A percentile compares a stretch with the other conserved stretches of the same genome.
Conservation (phyloP, 1,140 invertebrate species). For the Sitophilus oryzae region DNA sequence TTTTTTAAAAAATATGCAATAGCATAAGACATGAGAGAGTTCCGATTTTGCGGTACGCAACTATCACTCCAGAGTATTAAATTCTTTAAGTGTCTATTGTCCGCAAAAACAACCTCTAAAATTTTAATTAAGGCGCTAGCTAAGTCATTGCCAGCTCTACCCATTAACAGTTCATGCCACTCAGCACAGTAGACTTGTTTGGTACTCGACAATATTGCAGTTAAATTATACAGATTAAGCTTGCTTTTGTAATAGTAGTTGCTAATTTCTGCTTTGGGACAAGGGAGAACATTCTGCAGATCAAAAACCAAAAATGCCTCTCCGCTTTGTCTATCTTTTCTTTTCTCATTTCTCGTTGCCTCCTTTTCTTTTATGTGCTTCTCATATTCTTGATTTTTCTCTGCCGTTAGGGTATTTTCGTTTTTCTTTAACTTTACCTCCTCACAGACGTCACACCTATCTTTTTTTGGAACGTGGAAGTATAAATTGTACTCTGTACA, state of each 20-base stretch:
- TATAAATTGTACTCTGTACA: background rate
- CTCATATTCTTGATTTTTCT: too few relatives aligned
- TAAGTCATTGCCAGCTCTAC: conserved; percentile 31
- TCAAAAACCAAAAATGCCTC: conserved; percentile 27
- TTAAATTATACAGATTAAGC: conserved; percentile 32
- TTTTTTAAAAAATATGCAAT: conserved; percentile 25
- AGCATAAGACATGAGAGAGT: conserved; percentile 30
- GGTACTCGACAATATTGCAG: conserved; percentile 23
- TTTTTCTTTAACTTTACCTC: conserved; percentile 13
- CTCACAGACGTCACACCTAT: conserved; percentile 26
- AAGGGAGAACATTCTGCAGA: conserved; percentile 29
- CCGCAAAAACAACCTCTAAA: conserved; percentile 21
- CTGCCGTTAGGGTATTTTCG: too few relatives aligned
- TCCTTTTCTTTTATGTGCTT: too few relatives aligned
- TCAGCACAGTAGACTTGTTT: conserved; percentile 29
- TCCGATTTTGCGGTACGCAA: conserved; percentile 35
- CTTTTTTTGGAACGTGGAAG: conserved; percentile 18
- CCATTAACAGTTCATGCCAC: conserved; percentile 25
- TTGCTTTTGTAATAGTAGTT: conserved; percentile 30
- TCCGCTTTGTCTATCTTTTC: too few relatives aligned
- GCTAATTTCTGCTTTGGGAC: conserved; percentile 19
- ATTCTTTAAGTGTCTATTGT: conserved; percentile 16
- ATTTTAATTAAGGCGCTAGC: conserved; percentile 34
- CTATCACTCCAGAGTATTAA: conserved; percentile 32
- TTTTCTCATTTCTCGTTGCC: too few relatives aligned